Base-by-base conservation (phyloP, 2,797 vertebrate genomes). In the Diceros bicornis region DNA sequence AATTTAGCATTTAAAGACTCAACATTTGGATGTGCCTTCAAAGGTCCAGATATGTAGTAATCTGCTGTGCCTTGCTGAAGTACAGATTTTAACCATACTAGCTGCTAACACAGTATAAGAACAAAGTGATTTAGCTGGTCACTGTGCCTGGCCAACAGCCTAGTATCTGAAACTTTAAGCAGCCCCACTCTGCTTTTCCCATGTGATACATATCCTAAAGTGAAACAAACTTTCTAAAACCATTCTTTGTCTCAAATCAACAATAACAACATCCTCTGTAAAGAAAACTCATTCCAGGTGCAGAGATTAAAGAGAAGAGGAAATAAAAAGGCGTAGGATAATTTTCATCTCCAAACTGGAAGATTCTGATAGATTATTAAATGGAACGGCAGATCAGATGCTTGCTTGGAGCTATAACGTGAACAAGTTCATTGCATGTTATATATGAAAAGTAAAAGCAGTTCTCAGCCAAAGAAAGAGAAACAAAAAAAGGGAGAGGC, bases 151-250 rank as follows among this genome's bases (percentile, higher is more conserved):
- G 57, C 37, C 27, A 44, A 66, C 1, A 69, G 34, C 34, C 18
- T 64, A 50, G 32, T 18, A 69, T 27, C 47, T 75, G 29, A 89
- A 96, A 92, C 61, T 78, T 95, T 7, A 82, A 95, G 62, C 23
- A 87, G 50, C 7, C 29, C 94, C 41, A 75, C 41, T 41, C 0
- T 50, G 32, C 59, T 85, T 75, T 89, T 50, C 44, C 66, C 34
- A 62, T 52, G 64, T n/a, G 75, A 91, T 57, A 71, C 2, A 89
- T 34, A 82, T 41, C 59, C 21, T 47, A 7, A 84, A 94, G 25
- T n/a, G 66, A 94, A 97, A 88, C 17, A 50, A 93, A 66, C 77
- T 72, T 90, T 96, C 34, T 47, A 83, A 82, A 89, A 87, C 5
- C 23, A 87, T 64, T 78, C 16, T 96, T 71, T 93, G 23, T 71